Base-by-base conservation (phyloP, 2,113 vertebrate genomes). In the Sapayoa aenigma region DNA sequence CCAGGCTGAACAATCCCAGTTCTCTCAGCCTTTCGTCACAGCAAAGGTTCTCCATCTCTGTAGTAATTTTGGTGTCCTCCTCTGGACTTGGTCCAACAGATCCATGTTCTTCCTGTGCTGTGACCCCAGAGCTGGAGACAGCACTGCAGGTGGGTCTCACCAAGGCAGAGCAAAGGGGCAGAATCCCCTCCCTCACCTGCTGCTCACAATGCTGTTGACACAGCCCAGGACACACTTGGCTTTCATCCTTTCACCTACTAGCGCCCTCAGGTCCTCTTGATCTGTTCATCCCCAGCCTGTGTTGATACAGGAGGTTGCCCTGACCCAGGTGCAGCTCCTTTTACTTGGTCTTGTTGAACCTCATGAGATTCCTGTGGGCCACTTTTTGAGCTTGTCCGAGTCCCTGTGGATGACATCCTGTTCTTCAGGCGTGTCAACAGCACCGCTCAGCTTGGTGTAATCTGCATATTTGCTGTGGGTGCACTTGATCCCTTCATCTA, bases 301-400 rank as follows among this genome's bases (percentile, higher is more conserved):
- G 67, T 1, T 65, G 49, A 18, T 68, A 66, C 31, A 5, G 3
- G 25, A 13, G 58, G 2, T 10, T 58, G 50, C 9, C 8, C 59
- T 2, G 9, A 50, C 25, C 35, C 58, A 42, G 17, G 25, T 5
- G 42, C 17, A 56, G 25, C 58, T 12, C 42, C 35, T 62, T 35
- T 42, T 5, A 21, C 21, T 6, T 37, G 31, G 21, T 33, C 44
- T 37, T 73, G 12, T 9, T 33, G 5, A 58, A 73, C 17, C 4
- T 58, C 9, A 2, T 22, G 35, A 1, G 2, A 39, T 23, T 69
- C 9, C 24, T 31, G 19, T 0, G 6, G 35, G 4, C 5, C 22
- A 13, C 18, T 44, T 11, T 22, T 56, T 1, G 0, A 23, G 5
- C 4, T 56, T 56, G 35, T 39, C 35, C 27, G 52, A 20, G 19